Percentiles rank a stretch among this genome's conserved stretches.
Evolutionary conservation across 2,113 vertebrate species (phyloP).

Genomic region (Sarotherodon lohbergeri): DNA sequence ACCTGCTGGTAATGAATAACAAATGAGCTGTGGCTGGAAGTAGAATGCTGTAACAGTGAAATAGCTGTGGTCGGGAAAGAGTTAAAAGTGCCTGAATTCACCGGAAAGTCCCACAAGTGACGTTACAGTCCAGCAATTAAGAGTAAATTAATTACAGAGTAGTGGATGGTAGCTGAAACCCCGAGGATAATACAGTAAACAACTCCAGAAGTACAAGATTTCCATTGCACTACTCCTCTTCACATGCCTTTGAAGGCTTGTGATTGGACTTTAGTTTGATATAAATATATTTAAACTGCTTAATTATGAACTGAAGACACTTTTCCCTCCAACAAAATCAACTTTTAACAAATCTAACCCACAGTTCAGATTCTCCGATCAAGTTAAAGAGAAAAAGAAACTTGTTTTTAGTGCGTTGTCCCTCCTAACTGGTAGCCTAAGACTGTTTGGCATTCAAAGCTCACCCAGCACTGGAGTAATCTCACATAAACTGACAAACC

Average conservation of each 20-base stretch:
- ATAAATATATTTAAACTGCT: background rate
- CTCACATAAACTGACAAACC: slow-evolving; percentile 35
- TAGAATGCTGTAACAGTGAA: background rate
- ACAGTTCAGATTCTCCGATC: background rate
- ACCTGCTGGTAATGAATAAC: background rate
- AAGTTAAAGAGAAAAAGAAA: background rate
- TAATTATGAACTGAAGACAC: background rate
- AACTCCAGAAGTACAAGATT: slow-evolving; percentile 16
- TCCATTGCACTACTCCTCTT: background rate
- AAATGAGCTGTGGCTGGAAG: background rate
- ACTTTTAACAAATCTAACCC: background rate
- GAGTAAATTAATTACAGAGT: slow-evolving; percentile 73
- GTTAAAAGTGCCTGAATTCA: slow-evolving; percentile 58
- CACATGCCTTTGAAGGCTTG: background rate
- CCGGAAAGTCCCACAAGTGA: slow-evolving; percentile 72
- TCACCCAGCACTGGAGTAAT: slow-evolving; percentile 4
- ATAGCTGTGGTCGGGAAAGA: slow-evolving; percentile 31
- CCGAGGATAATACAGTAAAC: slow-evolving; percentile 53
- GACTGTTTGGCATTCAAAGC: background rate
- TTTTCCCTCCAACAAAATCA: background rate
- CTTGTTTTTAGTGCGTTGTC: background rate
- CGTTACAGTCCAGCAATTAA: slow-evolving; percentile 66
- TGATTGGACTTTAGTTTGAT: background rate
- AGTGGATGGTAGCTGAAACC: slow-evolving; percentile 47
- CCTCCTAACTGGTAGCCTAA: background rate